phyloP scores from a whole-genome alignment of 2,888 invertebrate species.

The Campopleginae sp. region DNA sequence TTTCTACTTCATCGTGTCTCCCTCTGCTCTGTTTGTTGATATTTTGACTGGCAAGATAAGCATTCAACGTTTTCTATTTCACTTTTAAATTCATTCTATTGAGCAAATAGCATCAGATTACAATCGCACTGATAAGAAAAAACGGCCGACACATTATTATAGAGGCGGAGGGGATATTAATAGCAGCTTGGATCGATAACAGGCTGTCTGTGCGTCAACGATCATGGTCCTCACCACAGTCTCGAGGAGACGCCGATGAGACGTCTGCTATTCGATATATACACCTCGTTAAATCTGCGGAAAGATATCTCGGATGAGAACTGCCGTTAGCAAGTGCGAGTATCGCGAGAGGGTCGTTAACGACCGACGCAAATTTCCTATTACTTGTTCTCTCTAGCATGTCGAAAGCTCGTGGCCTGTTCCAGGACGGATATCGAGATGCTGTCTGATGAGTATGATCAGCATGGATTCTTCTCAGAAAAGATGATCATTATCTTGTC shows the following conservation, averaged over 20 bases:
- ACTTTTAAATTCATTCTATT: no score
- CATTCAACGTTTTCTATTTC: slow-evolving; percentile 1
- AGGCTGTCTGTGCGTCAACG: slow-evolving; percentile 14
- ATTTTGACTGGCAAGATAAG: background rate
- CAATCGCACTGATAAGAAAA: no score
- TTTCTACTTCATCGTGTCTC: background rate
- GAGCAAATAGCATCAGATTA: no score
- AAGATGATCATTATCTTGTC: slow-evolving; percentile 4
- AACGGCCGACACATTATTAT: background rate
- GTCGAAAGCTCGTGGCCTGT: slow-evolving; percentile 10
- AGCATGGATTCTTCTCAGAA: slow-evolving; percentile 17
- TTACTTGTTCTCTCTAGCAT: slow-evolving; percentile 26
- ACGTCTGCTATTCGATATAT: slow-evolving; percentile 5
- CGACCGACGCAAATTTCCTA: slow-evolving; percentile 44
- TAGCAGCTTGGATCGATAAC: slow-evolving; percentile 29
- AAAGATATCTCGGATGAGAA: slow-evolving; percentile 14
- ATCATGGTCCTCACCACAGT: background rate
- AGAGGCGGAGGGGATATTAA: background rate
- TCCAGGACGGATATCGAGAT: slow-evolving; percentile 39
- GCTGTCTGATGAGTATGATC: slow-evolving; percentile 42
- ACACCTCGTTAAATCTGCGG: slow-evolving; percentile 30
- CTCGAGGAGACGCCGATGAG: slow-evolving; percentile 19
- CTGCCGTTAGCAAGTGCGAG: slow-evolving; percentile 5
- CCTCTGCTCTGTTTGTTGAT: slow-evolving; percentile 14
- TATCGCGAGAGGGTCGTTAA: slow-evolving; percentile 39